These are phyloP conservation scores for Heteromormyrus szaboi DNA, from an alignment of 2,797 vertebrate species.

Conservation along the genomic window DNA sequence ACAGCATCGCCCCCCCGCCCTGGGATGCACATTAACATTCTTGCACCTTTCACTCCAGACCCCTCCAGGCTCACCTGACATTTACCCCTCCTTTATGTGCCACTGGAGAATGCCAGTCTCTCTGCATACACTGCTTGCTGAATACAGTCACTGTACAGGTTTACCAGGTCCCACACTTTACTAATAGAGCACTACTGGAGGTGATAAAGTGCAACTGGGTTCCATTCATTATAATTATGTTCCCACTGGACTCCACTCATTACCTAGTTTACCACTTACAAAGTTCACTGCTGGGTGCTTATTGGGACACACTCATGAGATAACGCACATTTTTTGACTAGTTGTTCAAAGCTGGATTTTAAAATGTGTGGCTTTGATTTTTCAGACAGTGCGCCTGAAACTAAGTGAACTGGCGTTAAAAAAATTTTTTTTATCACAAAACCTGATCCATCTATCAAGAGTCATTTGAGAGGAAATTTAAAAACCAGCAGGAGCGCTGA, in stretches of 20 bases:
- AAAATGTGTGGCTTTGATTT: background rate
- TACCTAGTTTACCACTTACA: background rate
- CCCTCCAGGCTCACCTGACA: slow-evolving; percentile 31
- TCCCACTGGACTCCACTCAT: background rate
- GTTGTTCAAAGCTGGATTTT: background rate
- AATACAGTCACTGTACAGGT: background rate
- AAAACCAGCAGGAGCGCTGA: background rate
- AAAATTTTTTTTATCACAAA: background rate
- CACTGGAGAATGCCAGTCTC: slow-evolving; percentile 8
- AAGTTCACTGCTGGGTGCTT: background rate
- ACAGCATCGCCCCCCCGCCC: background rate
- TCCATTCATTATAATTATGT: background rate
- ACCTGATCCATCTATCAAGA: background rate
- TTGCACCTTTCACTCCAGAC: slow-evolving; percentile 21
- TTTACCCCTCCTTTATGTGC: slow-evolving; percentile 32
- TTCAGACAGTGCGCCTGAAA: background rate
- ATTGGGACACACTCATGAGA: background rate
- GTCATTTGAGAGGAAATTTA: background rate
- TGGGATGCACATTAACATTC: slow-evolving; percentile 36
- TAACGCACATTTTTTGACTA: background rate
- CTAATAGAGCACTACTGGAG: background rate
- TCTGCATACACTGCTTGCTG: background rate
- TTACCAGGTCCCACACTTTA: background rate
- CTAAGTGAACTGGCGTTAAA: background rate
- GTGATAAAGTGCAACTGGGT: background rate